Evolutionary conservation across 2,797 vertebrate genomes (phyloP), one percentile per base, ranked within the genome.

Genomic region (Cichlasoma orientale): DNA sequence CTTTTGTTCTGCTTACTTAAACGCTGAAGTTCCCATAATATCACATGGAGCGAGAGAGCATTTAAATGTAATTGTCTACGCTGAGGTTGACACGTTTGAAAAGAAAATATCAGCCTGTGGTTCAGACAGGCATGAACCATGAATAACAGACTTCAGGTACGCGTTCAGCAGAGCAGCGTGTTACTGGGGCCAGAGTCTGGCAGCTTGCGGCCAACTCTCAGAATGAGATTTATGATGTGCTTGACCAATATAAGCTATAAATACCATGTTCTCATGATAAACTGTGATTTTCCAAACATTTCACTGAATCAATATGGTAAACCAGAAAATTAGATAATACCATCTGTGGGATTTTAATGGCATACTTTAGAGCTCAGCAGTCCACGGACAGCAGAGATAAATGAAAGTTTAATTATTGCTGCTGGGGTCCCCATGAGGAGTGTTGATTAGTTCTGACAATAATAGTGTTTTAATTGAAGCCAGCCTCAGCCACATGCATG

Each of bases 381-480:
- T 85, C 88, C 69, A 25, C 72, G 75, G 88, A 92, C 87, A 85
- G 86, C 71, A 78, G 78, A 89, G 88, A 93, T 92, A 90, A 94
- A 92, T 90, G 86, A 85, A 84, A 78, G 81, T 84, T 88, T 92
- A 89, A 94, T 94, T 95, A 90, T 86, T 91, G 81, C 86, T 86
- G 89, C 83, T 83, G 92, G 87, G 84, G 86, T 92, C 88, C 79
- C 73, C 66, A 31, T 25, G 79, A 78, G 78, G 86, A 87, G 91
- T 92, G 91, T 93, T 91, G 93, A 95, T 94, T 92, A 85, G 83
- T 82, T 92, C 83, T 93, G 93, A 94, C 94, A 95, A 92, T 94
- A 93, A 94, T 94, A 84, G 90, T 74, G 91, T 93, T 94, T 94
- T 95, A 95, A 95, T 95, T 92, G 89, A 91, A 94, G 90, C 89